Base-by-base conservation (phyloP, 2,888 invertebrate species). In the Pyrgus malvae region DNA sequence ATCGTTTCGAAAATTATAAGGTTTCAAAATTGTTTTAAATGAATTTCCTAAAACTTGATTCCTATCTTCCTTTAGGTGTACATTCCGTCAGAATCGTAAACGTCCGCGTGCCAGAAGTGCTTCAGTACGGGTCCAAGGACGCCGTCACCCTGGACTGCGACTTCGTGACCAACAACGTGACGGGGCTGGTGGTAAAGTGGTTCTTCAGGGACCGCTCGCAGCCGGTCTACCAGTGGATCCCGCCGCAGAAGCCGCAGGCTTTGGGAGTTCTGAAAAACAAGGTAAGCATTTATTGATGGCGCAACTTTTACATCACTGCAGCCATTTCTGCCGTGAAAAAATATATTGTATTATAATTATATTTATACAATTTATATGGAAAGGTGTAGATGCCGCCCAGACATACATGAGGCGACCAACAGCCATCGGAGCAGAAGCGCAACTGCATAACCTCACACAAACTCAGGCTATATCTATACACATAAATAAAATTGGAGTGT, bases 171-270 rank as follows among this genome's bases (percentile, higher is more conserved):
- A 91, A 89, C 38, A 92, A 93, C 66, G 93, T 93, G 61, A 91
- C 91, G 0, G 94, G 94, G 0, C 81, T 96, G 14, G 94, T 95
- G 2, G 93, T 95, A 6, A 95, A 95, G 76, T 95, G 96, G 95
- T 95, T 92, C 72, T 91, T 92, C 69, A 92, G 92, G 76, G 92
- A 93, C 67, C 91, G 90, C 59, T 90, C 91, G 0, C 91, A 93
- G 44, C 92, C 93, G 0, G 93, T 95, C n/a, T 96, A 95, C 78
- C 95, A 95, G 75, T 96, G 95, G 95, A 95, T 95, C 58, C 93
- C 94, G 1, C 93, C 93, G 2, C 91, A 92, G 60, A 91, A 90
- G 61, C 94, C 95, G 0, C 93, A 93, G 69, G 93, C 93, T 9
- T 81, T 94, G 42, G 94, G 94, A 1, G 62, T 88, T 17, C 64